Base-by-base conservation (phyloP, 2,797 vertebrate species). In the Helarctos malayanus region DNA sequence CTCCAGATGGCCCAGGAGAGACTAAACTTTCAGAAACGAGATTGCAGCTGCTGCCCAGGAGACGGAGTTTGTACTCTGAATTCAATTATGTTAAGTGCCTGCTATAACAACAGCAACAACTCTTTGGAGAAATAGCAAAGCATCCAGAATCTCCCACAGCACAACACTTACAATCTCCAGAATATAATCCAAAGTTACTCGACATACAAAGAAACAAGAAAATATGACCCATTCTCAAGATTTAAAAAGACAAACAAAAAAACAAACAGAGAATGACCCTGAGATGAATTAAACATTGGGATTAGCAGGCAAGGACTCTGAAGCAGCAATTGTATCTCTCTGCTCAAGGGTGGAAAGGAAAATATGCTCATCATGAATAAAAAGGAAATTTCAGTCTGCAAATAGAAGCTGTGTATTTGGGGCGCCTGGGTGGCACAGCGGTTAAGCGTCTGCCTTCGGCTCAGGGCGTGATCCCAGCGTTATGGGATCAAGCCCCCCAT, bases 101-200 rank as follows among this genome's bases (percentile, higher is more conserved):
- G 4, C 79, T 88, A 32, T 47, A 71, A 78, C 10, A 86, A 92
- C 14, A 69, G 14, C 11, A 94, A 80, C 86, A 78, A 45, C 13
- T 91, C 84, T 76, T 68, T 38, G 25, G 45, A 94, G 85, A 90
- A 89, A 84, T 21, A 65, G 10, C 81, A 73, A 7, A 82, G 11
- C 35, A 61, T 82, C 54, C 7, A 2, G 29, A 35, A 25, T 85
- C 35, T 89, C 19, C 91, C 91, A 57, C 6, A 65, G 59, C 1
- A 59, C 23, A 86, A 68, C 13, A 90, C 65, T 80, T 54, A 71
- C 21, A 87, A 80, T 90, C 91, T 89, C 38, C 29, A 91, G 32
- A 82, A 82, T 88, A 71, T 89, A 90, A 93, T 82, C 13, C 87
- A 82, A 92, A 95, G 71, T 95, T 32, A 84, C 27, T 87, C 45